Conservation (phyloP, 2,113 vertebrate genomes). For the Pica pica region DNA sequence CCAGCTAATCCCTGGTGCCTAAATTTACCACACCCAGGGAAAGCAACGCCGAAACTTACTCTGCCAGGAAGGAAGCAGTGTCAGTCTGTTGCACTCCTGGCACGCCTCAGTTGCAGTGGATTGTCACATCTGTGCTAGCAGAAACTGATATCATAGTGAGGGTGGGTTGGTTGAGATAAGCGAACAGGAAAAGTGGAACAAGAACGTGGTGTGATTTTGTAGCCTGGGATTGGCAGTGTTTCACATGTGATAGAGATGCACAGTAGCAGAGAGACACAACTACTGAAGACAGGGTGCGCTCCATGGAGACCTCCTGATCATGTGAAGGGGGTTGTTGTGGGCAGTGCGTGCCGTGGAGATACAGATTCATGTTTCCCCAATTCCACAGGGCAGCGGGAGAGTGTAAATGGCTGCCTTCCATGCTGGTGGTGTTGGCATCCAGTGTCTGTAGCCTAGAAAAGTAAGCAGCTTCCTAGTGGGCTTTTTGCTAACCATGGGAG, state of each 20-base stretch:
- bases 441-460: not conserved
- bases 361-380: not conserved
- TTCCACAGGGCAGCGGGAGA: not conserved
- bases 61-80: slow-evolving; percentile 3
- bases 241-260: not conserved
- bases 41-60: accelerated
- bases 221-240: not conserved
- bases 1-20: not conserved
- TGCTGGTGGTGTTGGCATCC: accelerated
- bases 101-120: not conserved
- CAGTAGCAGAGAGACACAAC: not conserved
- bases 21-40: accelerated
- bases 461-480: not conserved
- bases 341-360: not conserved
- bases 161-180: not conserved
- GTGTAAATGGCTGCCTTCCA: not conserved
- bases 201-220: not conserved
- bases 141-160: not conserved
- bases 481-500: not conserved
- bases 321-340: not conserved
- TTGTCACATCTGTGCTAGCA: not conserved
- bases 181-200: not conserved
- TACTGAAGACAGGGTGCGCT: not conserved
- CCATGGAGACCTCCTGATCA: not conserved
- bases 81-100: not conserved